Percentiles rank a stretch among this genome's conserved stretches.
Conservation (phyloP, 2,888 invertebrate genomes). For the Furcula furcula region DNA sequence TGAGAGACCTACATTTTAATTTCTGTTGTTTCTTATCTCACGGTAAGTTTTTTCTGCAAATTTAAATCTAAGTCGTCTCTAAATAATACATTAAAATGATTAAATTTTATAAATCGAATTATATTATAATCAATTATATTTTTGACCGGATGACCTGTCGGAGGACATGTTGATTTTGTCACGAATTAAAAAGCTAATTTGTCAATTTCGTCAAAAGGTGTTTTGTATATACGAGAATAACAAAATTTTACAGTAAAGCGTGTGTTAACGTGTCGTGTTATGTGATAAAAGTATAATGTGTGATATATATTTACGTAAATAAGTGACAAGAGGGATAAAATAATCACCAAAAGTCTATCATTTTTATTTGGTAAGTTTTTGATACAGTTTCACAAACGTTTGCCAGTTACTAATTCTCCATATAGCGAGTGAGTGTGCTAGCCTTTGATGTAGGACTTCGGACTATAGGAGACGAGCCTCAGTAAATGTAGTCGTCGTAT, state of each 20-base stretch:
- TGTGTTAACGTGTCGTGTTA: constrained; percentile 62
- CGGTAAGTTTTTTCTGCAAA: too few species aligned
- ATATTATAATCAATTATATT: constrained; percentile 9
- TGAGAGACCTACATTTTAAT: too few species aligned
- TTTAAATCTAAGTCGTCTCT: too few species aligned
- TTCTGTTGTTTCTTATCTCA: too few species aligned
- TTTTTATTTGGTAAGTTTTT: constrained; percentile 72
- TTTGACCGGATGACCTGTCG: constrained; percentile 67
- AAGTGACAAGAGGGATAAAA: constrained; percentile 54
- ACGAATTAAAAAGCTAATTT: constrained; percentile 66
- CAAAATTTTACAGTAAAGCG: constrained; percentile 68
- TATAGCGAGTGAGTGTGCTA: constrained; percentile 36
- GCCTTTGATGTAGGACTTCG: constrained; percentile 26
- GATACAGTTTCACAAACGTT: constrained; percentile 56
- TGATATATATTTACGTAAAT: constrained; percentile 60
- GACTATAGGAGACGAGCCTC: constrained; percentile 15
- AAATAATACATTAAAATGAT: too few species aligned
- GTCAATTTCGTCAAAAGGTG: constrained; percentile 76
- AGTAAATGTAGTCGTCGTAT: constrained; percentile 3
- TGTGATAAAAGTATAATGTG: constrained; percentile 66
- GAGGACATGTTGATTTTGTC: constrained; percentile 78
- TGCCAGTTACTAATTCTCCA: constrained; percentile 59
- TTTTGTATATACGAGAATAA: constrained; percentile 67
- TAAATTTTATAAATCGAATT: too few species aligned
- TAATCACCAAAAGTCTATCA: constrained; percentile 49